Evolutionary conservation across 1,140 invertebrate genomes (phyloP).

Genomic region (Polyergus mexicanus): DNA sequence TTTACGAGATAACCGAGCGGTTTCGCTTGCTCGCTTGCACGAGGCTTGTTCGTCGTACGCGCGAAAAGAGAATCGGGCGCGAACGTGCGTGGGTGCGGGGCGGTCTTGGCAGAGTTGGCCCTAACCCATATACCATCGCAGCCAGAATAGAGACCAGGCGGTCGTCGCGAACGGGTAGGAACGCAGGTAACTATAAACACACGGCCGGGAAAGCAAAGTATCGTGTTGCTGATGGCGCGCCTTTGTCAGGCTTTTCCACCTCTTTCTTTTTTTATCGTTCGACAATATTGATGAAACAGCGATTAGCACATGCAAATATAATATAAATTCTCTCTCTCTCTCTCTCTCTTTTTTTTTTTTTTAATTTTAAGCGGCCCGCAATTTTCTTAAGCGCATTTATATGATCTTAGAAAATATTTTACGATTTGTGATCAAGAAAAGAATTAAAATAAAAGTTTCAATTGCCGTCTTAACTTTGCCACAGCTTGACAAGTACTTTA

Average conservation of each 20-base stretch:
- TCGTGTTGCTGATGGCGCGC: slow-evolving; percentile 45
- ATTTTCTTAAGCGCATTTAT: not conserved
- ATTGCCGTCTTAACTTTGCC: not conserved
- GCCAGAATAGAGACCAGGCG: slow-evolving; percentile 78
- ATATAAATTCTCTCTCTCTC: too few species aligned
- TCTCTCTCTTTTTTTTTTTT: not conserved
- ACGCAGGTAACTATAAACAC: slow-evolving; percentile 57
- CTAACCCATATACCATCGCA: slow-evolving; percentile 79
- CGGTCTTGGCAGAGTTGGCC: slow-evolving; percentile 79
- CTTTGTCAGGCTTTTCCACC: not conserved
- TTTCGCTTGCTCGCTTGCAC: not conserved
- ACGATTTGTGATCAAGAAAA: not conserved
- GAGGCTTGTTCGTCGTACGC: slow-evolving; percentile 36
- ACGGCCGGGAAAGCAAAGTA: slow-evolving; percentile 43
- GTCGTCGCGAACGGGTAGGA: slow-evolving; percentile 43
- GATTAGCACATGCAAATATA: too few species aligned
- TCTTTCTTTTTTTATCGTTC: slow-evolving; percentile 3
- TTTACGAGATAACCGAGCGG: not conserved
- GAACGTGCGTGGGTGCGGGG: slow-evolving; percentile 71
- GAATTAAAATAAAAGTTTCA: slow-evolving; percentile 3
- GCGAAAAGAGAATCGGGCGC: slow-evolving; percentile 55
- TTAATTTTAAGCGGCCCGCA: not conserved
- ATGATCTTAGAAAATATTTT: not conserved
- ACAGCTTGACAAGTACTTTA: slow-evolving; percentile 12
- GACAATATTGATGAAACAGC: not conserved